Base-by-base conservation (phyloP, 2,113 vertebrate species). In the Nesoenas mayeri region DNA sequence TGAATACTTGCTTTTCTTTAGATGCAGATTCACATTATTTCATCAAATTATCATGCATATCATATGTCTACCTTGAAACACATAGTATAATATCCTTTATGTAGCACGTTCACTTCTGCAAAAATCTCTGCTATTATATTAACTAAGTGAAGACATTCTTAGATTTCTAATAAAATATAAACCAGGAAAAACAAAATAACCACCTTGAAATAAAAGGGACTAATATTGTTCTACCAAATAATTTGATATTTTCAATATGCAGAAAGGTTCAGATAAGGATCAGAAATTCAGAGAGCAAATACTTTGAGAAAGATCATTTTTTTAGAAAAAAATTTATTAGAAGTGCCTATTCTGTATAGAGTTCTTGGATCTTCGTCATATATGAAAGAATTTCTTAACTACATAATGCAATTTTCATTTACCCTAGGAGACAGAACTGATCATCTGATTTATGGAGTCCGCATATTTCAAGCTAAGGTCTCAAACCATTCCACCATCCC, bases 131-230 rank as follows among this genome's bases (percentile, higher is more conserved):
- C 17, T 61, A 12, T 12, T 78, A 14, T 47, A 11, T 79, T 69
- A 73, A 50, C 56, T 71, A 67, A 81, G 5, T 31, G 8, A 89
- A 88, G 25, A 40, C 7, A 8, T 12, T 38, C 12, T 25, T 72
- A 62, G 12, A 57, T 70, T 85, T 88, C 21, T 77, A 73, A 54
- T 47, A 66, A 73, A 74, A 70, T 29, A 62, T 19, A 69, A 72
- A 72, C 8, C 0, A 38, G 15, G 2, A 2, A 47, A 25, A 79
- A 42, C 32, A 44, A 18, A 0, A 1, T 20, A 36, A 74, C 40
- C 40, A 67, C 34, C 25, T 56, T 66, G 20, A 73, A 57, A n/a
- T 67, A 72, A 60, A 65, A 34, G 2, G 3, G 7, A 50, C 18
- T 50, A 31, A 40, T 28, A 47, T 1, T 48, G 6, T 0, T 34